Base-by-base conservation (phyloP, 2,797 vertebrate genomes). In the Peromyscus aztecus region DNA sequence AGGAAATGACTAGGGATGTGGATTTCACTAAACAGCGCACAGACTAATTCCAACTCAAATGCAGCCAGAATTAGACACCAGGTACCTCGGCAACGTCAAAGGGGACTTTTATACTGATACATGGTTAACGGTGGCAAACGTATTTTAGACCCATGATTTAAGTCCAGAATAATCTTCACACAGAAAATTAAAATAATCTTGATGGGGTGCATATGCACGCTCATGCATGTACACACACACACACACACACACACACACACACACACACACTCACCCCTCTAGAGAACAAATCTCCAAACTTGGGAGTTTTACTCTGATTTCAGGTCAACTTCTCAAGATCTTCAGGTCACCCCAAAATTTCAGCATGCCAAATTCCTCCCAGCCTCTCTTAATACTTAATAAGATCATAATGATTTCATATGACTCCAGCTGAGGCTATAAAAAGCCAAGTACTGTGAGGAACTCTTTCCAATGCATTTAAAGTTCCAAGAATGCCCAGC, bases 321-420 rank as follows among this genome's bases (percentile, higher is more conserved):
- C 73, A 24, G 0, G 43, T 69, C 57, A 65, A 34, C 40, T 97
- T 95, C 83, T 84, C 76, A 61, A 77, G 78, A 61, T 55, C 67
- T 83, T 89, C 21, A 76, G 69, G 89, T 91, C 31, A 80, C 92
- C 94, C 97, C 92, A 2, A 95, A 94, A 97, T 94, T 95, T 89
- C 61, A 89, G 27, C 88, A 89, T 59, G 34, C 52, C 85, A 63
- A 92, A 92, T 89, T 71, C 89, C 80, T 92, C 59, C 89, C 55
- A 80, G 69, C 16, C 86, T 94, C 93, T 89, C 94, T 97, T 91
- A 97, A 96, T 97, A 97, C 90, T 97, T 98, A 96, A 89, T 95
- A 95, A 94, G 86, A 96, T 97, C 96, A 96, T 97, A 96, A 97
- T 85, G 89, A 97, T 94, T 96, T 97, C 83, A 94, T 93, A 71